Evolutionary conservation across 1,140 invertebrate genomes (phyloP).

Genomic region (Dreissena rostriformis): DNA sequence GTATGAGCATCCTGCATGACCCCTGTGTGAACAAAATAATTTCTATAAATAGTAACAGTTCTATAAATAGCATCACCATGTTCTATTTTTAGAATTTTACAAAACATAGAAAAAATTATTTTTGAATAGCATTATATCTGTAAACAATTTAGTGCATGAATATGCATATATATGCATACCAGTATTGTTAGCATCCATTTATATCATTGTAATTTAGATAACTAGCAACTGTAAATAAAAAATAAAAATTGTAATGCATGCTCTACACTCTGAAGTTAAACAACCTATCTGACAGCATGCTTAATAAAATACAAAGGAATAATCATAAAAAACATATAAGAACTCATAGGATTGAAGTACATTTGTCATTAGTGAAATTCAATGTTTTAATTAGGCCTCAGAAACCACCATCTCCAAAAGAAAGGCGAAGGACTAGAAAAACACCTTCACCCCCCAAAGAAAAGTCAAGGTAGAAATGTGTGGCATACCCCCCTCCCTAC

Average conservation of each 20-base stretch:
- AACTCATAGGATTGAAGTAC: neutral
- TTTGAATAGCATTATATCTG: too few species aligned
- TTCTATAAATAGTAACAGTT: constrained; percentile 16
- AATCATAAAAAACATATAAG: neutral
- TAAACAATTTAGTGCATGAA: neutral
- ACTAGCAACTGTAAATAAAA: neutral
- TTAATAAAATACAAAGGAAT: neutral
- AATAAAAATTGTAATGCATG: neutral
- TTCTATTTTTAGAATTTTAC: neutral
- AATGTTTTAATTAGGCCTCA: constrained; percentile 53
- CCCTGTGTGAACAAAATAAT: constrained; percentile 18
- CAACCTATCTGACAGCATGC: neutral
- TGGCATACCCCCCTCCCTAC: neutral
- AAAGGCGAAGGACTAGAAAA: constrained; percentile 56
- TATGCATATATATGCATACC: neutral
- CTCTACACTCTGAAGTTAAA: neutral
- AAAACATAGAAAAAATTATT: neutral
- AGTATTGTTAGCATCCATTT: neutral
- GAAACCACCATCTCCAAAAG: constrained; percentile 66
- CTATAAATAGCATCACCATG: neutral
- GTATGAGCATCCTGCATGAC: constrained; percentile 50
- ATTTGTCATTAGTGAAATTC: too few species aligned
- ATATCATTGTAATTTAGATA: neutral
- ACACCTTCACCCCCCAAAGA: constrained; percentile 70
- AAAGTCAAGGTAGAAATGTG: constrained; percentile 37